Base-by-base conservation (phyloP, 2,797 vertebrate species). In the Malacoraja senta region DNA sequence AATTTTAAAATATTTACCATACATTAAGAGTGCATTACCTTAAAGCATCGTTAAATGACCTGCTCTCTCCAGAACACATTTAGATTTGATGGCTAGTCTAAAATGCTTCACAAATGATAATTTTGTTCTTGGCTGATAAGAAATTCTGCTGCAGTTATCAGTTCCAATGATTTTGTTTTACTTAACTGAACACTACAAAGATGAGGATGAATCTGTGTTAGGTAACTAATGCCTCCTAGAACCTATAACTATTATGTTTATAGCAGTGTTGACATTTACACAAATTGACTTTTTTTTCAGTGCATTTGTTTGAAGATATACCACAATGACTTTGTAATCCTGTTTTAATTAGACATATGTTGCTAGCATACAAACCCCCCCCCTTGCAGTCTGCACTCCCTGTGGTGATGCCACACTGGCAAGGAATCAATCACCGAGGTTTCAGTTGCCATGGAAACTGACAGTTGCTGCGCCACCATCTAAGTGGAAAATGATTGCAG, bases 321-420 rank as follows among this genome's bases (percentile, higher is more conserved):
- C 95, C 94, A 93, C 96, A 95, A 97, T 96, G 97, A 97, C 97
- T 97, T 96, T 96, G 96, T 98, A 98, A 99, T 98, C 98, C 97
- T 96, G 96, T 98, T 98, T 99, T 98, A 99, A 99, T 99, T 98
- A 98, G 97, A 97, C 96, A 97, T 97, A 98, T 98, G 97, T 97
- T 97, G 96, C 95, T 95, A 96, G 96, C 95, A 95, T 95, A 96
- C 95, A 96, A 92, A 76, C 19, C 44, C 96, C 96, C 96, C n/a
- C n/a, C n/a, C n/a, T n/a, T n/a, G 96, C 95, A 96, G 96, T 94
- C 95, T 95, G 94, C 15, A 13, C 97, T 98, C 97, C 98, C 98
- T 94, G 96, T 98, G 97, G 98, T 97, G 97, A 97, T 97, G 97
- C 97, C 98, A 98, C 96, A 97, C 97, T 98, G 98, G 98, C 97